Conservation (phyloP, 1,140 invertebrate genomes). For the Diprion similis region DNA sequence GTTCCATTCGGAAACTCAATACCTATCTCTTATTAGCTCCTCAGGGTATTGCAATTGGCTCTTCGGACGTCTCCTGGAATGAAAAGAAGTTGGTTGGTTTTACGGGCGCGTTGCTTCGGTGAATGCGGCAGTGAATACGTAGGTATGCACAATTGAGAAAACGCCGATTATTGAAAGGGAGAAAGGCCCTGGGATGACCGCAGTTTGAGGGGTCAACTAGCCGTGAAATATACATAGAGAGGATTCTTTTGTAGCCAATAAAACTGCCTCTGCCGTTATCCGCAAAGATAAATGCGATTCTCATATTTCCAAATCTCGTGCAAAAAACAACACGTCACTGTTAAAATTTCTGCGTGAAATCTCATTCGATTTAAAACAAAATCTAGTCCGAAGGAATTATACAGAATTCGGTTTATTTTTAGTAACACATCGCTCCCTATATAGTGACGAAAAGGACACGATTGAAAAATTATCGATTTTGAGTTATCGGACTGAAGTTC, state of each 20-base stretch:
- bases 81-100: conserved; percentile 28
- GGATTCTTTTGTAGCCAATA: not conserved
- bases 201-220: not conserved
- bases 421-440: no score
- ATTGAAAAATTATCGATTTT: no score
- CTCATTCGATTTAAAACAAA: no score
- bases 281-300: no score
- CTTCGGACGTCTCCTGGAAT: conserved; percentile 20
- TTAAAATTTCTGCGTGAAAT: no score
- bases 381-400: not conserved
- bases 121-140: conserved; percentile 23
- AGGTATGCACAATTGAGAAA: not conserved
- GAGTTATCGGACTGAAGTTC: no score
- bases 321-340: no score
- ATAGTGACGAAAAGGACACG: no score
- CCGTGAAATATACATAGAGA: not conserved
- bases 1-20: conserved; percentile 38
- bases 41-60: not conserved
- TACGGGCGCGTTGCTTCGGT: conserved; percentile 33
- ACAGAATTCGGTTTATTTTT: not conserved
- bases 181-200: not conserved
- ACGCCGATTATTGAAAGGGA: not conserved
- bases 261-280: not conserved
- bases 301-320: no score
- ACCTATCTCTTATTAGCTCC: conserved; percentile 14